Conservation (phyloP, 2,113 vertebrate genomes). For the Malaclemys terrapin region DNA sequence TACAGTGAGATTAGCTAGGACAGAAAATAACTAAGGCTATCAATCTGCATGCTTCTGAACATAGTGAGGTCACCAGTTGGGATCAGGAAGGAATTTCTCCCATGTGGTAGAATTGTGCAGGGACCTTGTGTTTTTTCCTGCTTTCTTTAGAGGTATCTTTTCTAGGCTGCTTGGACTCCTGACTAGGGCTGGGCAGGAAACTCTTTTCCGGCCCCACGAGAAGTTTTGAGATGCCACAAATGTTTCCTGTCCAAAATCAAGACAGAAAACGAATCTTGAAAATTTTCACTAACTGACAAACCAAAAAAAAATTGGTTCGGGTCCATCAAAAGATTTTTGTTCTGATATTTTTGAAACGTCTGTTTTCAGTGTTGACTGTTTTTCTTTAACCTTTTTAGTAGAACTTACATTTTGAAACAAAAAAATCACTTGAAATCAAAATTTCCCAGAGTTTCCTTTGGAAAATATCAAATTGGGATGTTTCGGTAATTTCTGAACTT, state of each 20-base stretch:
- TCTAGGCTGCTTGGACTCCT: not conserved
- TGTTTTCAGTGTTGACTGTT: not conserved
- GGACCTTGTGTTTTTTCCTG: not conserved
- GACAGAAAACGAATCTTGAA: not conserved
- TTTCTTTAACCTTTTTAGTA: not conserved
- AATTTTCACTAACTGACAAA: not conserved
- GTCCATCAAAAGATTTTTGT: accelerated
- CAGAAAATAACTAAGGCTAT: accelerated
- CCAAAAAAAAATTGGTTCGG: not conserved
- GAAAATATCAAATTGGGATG: not conserved
- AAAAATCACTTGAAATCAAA: not conserved
- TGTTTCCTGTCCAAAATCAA: not conserved
- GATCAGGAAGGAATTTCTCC: not conserved
- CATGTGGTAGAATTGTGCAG: not conserved
- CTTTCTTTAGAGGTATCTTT: not conserved
- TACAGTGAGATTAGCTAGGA: not conserved
- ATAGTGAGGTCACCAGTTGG: not conserved
- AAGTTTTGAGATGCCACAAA: not conserved
- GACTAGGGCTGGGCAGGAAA: not conserved
- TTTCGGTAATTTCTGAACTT: not conserved
- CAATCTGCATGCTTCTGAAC: accelerated
- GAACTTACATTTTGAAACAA: not conserved
- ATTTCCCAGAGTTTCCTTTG: not conserved
- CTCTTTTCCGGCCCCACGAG: not conserved
- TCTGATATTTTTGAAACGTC: not conserved